Conservation (phyloP, 2,888 invertebrate genomes). For the Dione juno region DNA sequence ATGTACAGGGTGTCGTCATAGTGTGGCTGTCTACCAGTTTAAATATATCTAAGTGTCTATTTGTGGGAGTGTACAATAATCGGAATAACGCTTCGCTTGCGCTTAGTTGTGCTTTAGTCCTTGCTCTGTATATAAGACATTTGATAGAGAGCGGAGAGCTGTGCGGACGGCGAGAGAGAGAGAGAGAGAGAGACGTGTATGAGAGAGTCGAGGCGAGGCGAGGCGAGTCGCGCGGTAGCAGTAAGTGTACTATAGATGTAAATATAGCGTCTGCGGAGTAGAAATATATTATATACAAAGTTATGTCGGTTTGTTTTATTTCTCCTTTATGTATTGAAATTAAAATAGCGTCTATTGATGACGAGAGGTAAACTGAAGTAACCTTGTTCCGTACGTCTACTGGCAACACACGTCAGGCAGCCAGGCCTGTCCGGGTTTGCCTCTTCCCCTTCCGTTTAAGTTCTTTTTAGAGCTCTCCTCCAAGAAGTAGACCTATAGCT, state of each 20-base stretch:
- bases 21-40: conserved; percentile 22
- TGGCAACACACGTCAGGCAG: too few species aligned
- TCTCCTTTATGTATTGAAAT: not conserved
- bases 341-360: too few species aligned
- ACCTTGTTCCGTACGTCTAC: too few species aligned
- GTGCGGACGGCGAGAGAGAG: not conserved
- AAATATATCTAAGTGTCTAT: not conserved
- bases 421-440: too few species aligned
- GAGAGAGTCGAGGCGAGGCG: conserved; percentile 1
- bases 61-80: not conserved
- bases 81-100: conserved; percentile 5
- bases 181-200: not conserved
- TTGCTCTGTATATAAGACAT: conserved; percentile 9
- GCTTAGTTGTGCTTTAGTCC: too few species aligned
- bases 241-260: conserved; percentile 41
- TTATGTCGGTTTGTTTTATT: conserved; percentile 40
- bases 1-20: conserved; percentile 22
- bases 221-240: conserved; percentile 16
- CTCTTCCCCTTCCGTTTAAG: too few species aligned
- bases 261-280: conserved; percentile 48
- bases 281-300: conserved; percentile 53
- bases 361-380: too few species aligned
- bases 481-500: too few species aligned
- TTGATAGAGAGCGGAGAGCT: not conserved
- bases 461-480: too few species aligned